Evolutionary conservation across 2,888 invertebrate genomes (phyloP), one percentile per base, ranked within the genome.

Genomic region (Empis livida): DNA sequence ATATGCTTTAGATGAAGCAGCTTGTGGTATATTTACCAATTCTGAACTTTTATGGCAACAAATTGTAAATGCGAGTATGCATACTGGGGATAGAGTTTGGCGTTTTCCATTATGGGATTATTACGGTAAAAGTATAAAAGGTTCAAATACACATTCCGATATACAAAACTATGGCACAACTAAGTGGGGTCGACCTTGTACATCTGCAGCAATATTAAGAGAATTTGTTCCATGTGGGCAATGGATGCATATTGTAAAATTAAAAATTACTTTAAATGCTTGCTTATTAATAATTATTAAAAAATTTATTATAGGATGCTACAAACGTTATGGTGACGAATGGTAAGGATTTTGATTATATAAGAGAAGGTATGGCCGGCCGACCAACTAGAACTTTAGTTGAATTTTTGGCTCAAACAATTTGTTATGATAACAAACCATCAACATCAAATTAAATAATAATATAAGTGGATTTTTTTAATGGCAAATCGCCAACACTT

Each of bases 21-120:
- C 83, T 0, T 75, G 82, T 53, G 88, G 81, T 1, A 81, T 82
- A 13, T 89, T 81, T 61, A 78, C 82, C 13, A 87, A 83, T 58
- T 80, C 80, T 0, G 78, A 80, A 44, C 73, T 76, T 10, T 61
- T 86, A 13, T 88, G 79, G 77, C 71, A 78, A 50, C 61, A 62
- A 47, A 69, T 86, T 56, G 74, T 81, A 55, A 69, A 77, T 53
- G 85, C 88, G 9, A 80, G 84, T 43, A 71, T 74, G 57, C 74
- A 76, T 51, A 82, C 85, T 0, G 90, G 89, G 0, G 90, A 90
- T 62, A 70, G 89, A 20, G 75, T 90, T 2, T 90, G 90, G 89
- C 72, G 87, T 43, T 79, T 90, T 75, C 90, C 90, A 0, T 64
- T 90, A 16, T 87, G 83, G 77, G 73, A 78, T 44, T 79, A 79